phyloP scores from a whole-genome alignment of 2,797 vertebrate species.

The Atherinosoma microstoma region DNA sequence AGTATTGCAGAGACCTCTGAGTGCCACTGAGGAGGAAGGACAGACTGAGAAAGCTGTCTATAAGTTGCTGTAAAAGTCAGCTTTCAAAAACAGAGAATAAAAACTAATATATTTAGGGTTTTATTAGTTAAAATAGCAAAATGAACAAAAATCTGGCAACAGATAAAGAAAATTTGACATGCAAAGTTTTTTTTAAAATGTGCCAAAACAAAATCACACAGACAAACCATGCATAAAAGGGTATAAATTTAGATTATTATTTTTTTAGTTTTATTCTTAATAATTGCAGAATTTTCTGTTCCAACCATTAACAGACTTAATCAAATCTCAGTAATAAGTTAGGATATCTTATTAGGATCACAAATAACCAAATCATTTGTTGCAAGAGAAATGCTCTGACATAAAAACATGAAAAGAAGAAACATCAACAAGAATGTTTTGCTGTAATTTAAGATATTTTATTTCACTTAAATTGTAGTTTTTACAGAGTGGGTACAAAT shows the following conservation, averaged over 20 bases:
- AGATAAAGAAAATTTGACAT: too few relatives aligned
- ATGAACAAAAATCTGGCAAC: too few relatives aligned
- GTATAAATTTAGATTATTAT: too few relatives aligned
- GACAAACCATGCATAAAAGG: too few relatives aligned
- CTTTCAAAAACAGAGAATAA: background rate
- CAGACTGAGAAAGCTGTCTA: too few relatives aligned
- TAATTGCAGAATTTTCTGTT: background rate
- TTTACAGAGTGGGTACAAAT: background rate
- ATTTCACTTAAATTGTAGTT: background rate
- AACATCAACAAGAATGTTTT: background rate
- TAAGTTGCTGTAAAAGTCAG: background rate
- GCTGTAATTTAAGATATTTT: background rate
- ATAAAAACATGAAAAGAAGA: background rate
- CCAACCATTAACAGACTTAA: too few relatives aligned
- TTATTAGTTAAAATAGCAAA: too few relatives aligned
- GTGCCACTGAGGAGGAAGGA: too few relatives aligned
- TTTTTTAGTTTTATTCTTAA: background rate
- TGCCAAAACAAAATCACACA: too few relatives aligned
- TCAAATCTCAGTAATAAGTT: background rate
- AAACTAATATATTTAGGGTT: background rate
- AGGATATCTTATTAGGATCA: background rate
- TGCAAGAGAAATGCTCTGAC: background rate
- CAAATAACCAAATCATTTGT: background rate
- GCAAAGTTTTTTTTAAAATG: too few relatives aligned
- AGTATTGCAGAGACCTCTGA: too few relatives aligned